A percentile compares a stretch with the other conserved stretches of the same genome.
These are phyloP conservation scores for Drosophila kohkoa DNA, from an alignment of 1,140 invertebrate genomes.

Conservation along the genomic window DNA sequence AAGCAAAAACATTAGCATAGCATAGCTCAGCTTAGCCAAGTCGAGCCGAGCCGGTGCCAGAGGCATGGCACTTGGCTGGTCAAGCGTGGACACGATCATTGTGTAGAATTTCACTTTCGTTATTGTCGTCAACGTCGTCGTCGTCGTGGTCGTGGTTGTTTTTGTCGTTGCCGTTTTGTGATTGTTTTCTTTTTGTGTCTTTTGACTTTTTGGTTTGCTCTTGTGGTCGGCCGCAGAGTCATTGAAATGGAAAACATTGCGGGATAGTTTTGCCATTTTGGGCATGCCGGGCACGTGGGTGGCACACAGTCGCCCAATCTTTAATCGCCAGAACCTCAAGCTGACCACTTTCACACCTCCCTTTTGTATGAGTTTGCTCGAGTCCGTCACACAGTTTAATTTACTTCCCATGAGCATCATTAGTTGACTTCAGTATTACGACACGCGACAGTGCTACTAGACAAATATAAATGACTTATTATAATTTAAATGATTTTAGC, in stretches of 20 bases:
- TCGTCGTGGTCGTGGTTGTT: slow-evolving; percentile 41
- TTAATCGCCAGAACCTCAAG: slow-evolving; percentile 50
- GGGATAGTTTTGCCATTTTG: slow-evolving; percentile 34
- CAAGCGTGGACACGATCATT: slow-evolving; percentile 75
- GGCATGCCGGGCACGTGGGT: slow-evolving; percentile 70
- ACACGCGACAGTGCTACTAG: slow-evolving; percentile 29
- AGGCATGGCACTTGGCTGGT: slow-evolving; percentile 66
- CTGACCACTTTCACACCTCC: slow-evolving; percentile 28
- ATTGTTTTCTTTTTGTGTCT: slow-evolving; percentile 61
- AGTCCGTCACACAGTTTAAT: too few relatives aligned
- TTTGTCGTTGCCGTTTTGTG: slow-evolving; percentile 52
- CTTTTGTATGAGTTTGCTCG: too few relatives aligned
- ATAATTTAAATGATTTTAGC: slow-evolving; percentile 75
- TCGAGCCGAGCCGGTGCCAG: slow-evolving; percentile 22
- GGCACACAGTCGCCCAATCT: slow-evolving; percentile 22
- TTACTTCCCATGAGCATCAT: slow-evolving; percentile 36
- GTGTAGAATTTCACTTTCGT: slow-evolving; percentile 82
- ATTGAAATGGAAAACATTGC: slow-evolving; percentile 75
- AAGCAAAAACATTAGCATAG: slow-evolving; percentile 49
- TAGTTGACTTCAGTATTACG: slow-evolving; percentile 57
- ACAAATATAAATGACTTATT: slow-evolving; percentile 41
- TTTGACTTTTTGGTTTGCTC: slow-evolving; percentile 43
- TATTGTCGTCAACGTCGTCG: slow-evolving; percentile 68
- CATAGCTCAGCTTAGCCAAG: background rate
- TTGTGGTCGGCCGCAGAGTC: slow-evolving; percentile 52